phyloP scores from a whole-genome alignment of 2,888 invertebrate genomes.

The Quadroppia sp. region DNA sequence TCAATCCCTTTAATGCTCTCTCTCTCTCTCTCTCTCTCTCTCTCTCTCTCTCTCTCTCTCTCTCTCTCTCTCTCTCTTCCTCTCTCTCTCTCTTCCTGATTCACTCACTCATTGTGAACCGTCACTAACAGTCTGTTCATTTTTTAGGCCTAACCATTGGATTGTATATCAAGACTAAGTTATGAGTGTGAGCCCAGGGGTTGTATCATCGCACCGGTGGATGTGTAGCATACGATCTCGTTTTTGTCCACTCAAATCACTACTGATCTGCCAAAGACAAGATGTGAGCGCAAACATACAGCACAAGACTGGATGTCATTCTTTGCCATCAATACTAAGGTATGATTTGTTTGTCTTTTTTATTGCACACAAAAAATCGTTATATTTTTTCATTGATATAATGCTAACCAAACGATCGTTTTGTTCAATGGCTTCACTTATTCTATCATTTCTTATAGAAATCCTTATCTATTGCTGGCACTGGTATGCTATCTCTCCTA shows the following conservation, averaged over 20 bases:
- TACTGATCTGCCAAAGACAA: conserved; percentile 23
- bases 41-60: too few relatives aligned
- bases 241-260: conserved; percentile 6
- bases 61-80: too few relatives aligned
- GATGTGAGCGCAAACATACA: conserved; percentile 7
- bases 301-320: background rate
- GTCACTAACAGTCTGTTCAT: too few relatives aligned
- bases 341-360: conserved; percentile 16
- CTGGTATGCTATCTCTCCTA: conserved; percentile 25
- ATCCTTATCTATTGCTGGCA: conserved; percentile 34
- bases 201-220: background rate
- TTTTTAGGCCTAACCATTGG: too few relatives aligned
- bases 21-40: background rate
- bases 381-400: background rate
- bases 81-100: too few relatives aligned
- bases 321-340: conserved; percentile 13
- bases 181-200: conserved; percentile 14
- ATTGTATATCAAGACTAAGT: background rate
- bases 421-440: background rate
- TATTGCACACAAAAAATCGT: background rate
- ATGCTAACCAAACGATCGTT: background rate
- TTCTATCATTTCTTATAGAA: background rate
- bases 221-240: conserved; percentile 22
- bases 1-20: background rate
- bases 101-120: too few relatives aligned